These are phyloP conservation scores for Thumatha senex DNA, from an alignment of 2,888 invertebrate genomes.

Conservation along the genomic window DNA sequence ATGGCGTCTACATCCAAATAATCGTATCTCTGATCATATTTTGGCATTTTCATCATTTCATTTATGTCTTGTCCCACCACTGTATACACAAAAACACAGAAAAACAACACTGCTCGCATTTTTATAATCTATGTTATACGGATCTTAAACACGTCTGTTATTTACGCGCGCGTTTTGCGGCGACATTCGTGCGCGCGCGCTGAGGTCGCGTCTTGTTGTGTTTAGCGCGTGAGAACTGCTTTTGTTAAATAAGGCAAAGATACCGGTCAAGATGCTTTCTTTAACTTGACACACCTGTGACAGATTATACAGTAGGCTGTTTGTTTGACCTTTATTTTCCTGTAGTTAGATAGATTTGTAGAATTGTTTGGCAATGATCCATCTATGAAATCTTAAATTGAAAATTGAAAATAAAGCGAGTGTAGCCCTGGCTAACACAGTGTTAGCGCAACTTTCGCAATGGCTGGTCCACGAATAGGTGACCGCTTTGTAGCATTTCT, in stretches of 20 bases:
- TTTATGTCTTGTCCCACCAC: slow-evolving; percentile 62
- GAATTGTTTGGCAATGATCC: too few relatives aligned
- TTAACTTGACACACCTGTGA: slow-evolving; percentile 27
- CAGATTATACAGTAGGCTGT: slow-evolving; percentile 15
- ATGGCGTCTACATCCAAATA: slow-evolving; percentile 87
- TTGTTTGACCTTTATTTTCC: not conserved
- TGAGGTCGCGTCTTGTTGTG: slow-evolving; percentile 45
- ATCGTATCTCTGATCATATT: slow-evolving; percentile 85
- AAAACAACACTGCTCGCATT: slow-evolving; percentile 60
- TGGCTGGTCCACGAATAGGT: too few relatives aligned
- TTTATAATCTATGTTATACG: slow-evolving; percentile 27
- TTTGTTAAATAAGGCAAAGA: slow-evolving; percentile 37
- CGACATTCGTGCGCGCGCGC: slow-evolving; percentile 51
- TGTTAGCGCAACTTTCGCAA: too few relatives aligned
- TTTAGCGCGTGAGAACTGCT: slow-evolving; percentile 34
- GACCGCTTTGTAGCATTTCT: too few relatives aligned
- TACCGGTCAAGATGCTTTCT: slow-evolving; percentile 37
- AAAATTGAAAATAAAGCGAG: too few relatives aligned
- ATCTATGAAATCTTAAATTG: too few relatives aligned
- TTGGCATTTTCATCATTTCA: slow-evolving; percentile 64
- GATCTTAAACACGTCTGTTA: slow-evolving; percentile 13
- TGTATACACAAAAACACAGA: slow-evolving; percentile 55
- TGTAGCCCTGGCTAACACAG: too few relatives aligned
- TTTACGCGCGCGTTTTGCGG: slow-evolving; percentile 34
- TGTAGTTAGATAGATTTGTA: not conserved